Evolutionary conservation across 2,797 vertebrate genomes (phyloP), one percentile per base, ranked within the genome.

Genomic region (Urosaurus nigricauda): DNA sequence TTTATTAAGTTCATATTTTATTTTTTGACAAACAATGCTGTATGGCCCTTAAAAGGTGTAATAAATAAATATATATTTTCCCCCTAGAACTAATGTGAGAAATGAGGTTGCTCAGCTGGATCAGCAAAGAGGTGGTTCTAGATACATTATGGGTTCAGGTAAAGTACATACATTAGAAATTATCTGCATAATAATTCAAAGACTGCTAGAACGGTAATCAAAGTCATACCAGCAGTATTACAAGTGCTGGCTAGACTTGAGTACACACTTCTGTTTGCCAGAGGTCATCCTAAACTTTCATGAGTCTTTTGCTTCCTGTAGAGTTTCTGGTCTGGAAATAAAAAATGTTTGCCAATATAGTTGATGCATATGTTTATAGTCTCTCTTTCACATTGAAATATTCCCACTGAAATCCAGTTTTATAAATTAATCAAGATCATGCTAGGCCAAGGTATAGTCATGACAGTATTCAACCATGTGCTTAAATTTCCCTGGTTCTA

Each of bases 101-200:
- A 97, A 97, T 3, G 96, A 97, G 68, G 60, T 94, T 0, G 93
- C 96, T 65, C 96, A 96, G 79, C 92, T 96, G 92, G 97, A 98
- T 93, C 98, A 98, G 90, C 98, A 98, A 83, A 97, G 98, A 1
- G 97, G 98, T n/a, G 97, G 98, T 79, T 96, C 98, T 0, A 96
- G 98, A 83, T 99, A 98, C 91, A 98, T 98, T 87, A 98, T 98
- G 95, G 98, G 99, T 53, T 99, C 99, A 97, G 99, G 99, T 99
- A 95, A 93, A 79, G 37, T 82, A 68, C 60, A 84, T 91, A 83
- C 75, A 58, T 40, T 43, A 19, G 47, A 80, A 80, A 80, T 56
- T 21, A 47, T 65, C 21, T 40, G 32, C 17, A 5, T 53, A 53
- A 77, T 71, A 40, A 37, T 73, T 2, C 0, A 75, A 14, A 35